A percentile compares a stretch with the other conserved stretches of the same genome.
phyloP scores from a whole-genome alignment of 2,113 vertebrate species.

The Stigmatopora argus region DNA sequence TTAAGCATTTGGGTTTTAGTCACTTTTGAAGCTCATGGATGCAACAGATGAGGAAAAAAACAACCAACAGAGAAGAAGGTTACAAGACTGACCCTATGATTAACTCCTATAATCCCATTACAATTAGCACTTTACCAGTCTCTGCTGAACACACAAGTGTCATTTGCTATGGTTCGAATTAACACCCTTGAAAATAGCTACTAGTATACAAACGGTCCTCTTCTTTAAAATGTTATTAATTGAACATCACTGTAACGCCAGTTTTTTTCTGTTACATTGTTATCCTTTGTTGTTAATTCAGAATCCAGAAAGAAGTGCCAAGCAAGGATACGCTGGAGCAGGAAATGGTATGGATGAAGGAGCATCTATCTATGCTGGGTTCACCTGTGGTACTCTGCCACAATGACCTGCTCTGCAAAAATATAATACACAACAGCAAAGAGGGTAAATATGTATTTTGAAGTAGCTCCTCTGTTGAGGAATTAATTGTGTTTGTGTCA shows the following conservation, averaged over 20 bases:
- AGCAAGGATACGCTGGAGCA: slow-evolving; percentile 78
- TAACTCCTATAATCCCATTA: slow-evolving; percentile 62
- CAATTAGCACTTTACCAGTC: slow-evolving; percentile 25
- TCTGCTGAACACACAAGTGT: slow-evolving; percentile 20
- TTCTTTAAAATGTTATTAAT: no score
- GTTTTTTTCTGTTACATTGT: not conserved
- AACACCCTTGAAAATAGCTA: not conserved
- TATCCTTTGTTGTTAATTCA: slow-evolving; percentile 33
- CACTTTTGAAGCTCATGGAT: not conserved
- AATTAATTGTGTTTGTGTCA: not conserved
- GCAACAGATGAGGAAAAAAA: not conserved
- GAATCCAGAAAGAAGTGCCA: slow-evolving; percentile 82
- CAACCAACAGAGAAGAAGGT: not conserved
- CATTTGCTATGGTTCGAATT: slow-evolving; percentile 22
- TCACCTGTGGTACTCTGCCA: slow-evolving; percentile 93
- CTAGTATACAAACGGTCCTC: not conserved
- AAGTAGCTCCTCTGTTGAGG: not conserved
- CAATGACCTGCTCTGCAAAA: slow-evolving; percentile 96
- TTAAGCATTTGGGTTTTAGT: not conserved
- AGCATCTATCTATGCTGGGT: slow-evolving; percentile 80
- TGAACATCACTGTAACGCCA: no score
- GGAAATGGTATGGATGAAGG: slow-evolving; percentile 91
- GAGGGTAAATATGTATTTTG: slow-evolving; percentile 68
- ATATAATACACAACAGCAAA: slow-evolving; percentile 86
- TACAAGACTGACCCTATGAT: slow-evolving; percentile 25